Percentiles rank a stretch among this genome's conserved stretches.
phyloP scores from a whole-genome alignment of 2,888 invertebrate species.

The Drosophila barbarae region DNA sequence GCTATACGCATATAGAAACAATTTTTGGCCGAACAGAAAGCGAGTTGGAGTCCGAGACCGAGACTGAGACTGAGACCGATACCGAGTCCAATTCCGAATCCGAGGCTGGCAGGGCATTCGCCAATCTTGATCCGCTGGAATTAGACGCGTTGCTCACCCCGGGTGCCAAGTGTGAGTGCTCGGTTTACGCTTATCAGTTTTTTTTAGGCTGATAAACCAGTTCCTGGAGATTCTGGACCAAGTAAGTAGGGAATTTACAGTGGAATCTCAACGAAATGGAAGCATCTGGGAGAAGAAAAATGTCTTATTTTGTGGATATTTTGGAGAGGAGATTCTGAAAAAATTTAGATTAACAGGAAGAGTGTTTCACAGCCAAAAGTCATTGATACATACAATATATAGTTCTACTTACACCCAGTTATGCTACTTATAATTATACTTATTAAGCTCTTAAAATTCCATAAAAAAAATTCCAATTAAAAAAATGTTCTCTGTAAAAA shows the following conservation, averaged over 20 bases:
- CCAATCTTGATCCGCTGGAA: slow-evolving; percentile 71
- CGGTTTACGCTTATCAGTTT: slow-evolving; percentile 8
- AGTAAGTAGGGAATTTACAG: slow-evolving; percentile 22
- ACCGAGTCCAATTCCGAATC: slow-evolving; percentile 3
- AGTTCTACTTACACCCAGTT: not conserved
- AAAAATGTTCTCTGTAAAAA: not conserved
- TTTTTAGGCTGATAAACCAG: slow-evolving; percentile 33
- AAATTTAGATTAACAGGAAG: accelerated
- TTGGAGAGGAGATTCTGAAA: not conserved
- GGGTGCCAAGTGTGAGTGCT: slow-evolving; percentile 22
- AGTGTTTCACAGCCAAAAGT: not conserved
- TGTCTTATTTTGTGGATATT: not conserved
- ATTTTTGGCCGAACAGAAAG: slow-evolving; percentile 58
- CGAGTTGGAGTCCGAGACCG: slow-evolving; percentile 27
- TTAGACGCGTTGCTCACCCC: slow-evolving; percentile 56
- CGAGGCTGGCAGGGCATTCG: slow-evolving; percentile 59
- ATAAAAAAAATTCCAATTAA: not conserved
- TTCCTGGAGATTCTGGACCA: slow-evolving; percentile 32
- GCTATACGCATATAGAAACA: slow-evolving; percentile 34
- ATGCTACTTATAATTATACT: too few relatives aligned
- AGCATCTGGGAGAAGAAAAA: not conserved
- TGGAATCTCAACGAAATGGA: not conserved
- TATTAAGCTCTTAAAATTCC: not conserved
- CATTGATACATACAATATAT: not conserved
- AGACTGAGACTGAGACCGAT: not conserved